phyloP scores from a whole-genome alignment of 2,113 vertebrate species.

The Phylloscopus trochiloides region DNA sequence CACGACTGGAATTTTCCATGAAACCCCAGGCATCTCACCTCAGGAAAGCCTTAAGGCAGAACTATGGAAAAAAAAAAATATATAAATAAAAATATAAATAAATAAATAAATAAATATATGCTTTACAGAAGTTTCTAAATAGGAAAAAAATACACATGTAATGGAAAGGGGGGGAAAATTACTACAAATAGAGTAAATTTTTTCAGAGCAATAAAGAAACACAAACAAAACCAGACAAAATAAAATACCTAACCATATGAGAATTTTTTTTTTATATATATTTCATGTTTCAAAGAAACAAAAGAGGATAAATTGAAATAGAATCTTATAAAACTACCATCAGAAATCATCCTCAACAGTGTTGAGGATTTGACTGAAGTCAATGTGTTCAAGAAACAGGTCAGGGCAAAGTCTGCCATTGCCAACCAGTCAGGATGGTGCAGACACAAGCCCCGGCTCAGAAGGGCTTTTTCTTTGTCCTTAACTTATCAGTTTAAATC shows the following conservation, averaged over 20 bases:
- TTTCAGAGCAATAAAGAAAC: background rate
- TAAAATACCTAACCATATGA: background rate
- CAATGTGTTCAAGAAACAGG: background rate
- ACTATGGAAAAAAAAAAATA: background rate
- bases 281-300: background rate
- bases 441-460: background rate
- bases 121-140: background rate
- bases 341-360: background rate
- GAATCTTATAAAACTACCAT: background rate
- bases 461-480: background rate
- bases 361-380: background rate
- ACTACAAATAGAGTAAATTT: rapidly evolving
- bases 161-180: rapidly evolving
- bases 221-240: background rate
- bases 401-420: background rate
- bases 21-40: background rate
- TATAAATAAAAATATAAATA: too few relatives aligned
- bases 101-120: too few relatives aligned
- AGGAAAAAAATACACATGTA: rapidly evolving
- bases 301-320: background rate
- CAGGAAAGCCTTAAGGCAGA: background rate
- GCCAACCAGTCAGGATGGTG: background rate
- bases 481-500: background rate
- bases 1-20: background rate
- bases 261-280: background rate